phyloP scores from a whole-genome alignment of 2,113 vertebrate genomes.

The Passer domesticus region DNA sequence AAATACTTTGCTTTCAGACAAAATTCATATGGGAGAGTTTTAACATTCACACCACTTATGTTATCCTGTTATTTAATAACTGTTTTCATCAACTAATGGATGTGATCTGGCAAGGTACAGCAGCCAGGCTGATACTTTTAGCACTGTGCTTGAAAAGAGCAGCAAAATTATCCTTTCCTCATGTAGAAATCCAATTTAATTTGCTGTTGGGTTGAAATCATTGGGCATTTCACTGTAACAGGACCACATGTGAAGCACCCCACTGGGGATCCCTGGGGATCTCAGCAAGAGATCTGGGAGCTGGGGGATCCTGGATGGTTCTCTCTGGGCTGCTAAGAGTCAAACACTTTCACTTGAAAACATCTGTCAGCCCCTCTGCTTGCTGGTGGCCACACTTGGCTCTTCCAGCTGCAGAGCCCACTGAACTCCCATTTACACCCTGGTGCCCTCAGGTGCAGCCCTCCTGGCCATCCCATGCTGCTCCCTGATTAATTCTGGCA shows the following conservation, averaged over 20 bases:
- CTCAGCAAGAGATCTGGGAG: not conserved
- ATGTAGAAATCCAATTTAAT: not conserved
- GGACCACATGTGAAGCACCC: not conserved
- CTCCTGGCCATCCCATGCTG: not conserved
- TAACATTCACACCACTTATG: slow-evolving; percentile 7
- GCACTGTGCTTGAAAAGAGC: not conserved
- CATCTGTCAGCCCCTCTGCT: not conserved
- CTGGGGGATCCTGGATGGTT: not conserved
- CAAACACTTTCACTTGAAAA: not conserved
- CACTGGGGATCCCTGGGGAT: not conserved
- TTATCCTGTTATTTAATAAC: slow-evolving; percentile 36
- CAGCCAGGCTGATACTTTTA: not conserved
- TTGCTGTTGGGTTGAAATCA: not conserved
- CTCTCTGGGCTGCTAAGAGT: not conserved
- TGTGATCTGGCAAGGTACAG: not conserved
- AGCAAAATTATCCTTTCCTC: not conserved
- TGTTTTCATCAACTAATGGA: slow-evolving; percentile 21
- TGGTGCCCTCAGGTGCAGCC: not conserved
- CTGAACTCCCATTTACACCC: not conserved
- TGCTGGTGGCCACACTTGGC: not conserved
- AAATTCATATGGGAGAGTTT: not conserved
- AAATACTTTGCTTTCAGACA: slow-evolving; percentile 34
- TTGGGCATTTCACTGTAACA: not conserved
- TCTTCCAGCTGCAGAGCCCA: not conserved
- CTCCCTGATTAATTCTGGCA: not conserved